Evolutionary conservation across 2,888 invertebrate species (phyloP).

Genomic region (Meloe dianella): DNA sequence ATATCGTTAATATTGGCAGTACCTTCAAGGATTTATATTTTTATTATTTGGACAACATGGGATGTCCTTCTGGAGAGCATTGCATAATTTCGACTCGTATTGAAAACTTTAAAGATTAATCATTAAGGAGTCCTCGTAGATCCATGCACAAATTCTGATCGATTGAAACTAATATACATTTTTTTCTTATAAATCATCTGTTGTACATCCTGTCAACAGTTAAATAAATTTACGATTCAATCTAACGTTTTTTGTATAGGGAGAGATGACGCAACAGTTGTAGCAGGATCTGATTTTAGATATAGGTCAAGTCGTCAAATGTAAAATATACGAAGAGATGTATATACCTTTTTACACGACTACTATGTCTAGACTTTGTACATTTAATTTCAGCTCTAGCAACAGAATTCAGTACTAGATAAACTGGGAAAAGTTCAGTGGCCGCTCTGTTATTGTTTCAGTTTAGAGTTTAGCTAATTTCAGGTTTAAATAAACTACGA

Average conservation of each 20-base stretch:
- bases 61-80: too few relatives aligned
- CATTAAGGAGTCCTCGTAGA: too few relatives aligned
- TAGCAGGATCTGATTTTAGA: constrained; percentile 30
- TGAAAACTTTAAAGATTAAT: too few relatives aligned
- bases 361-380: constrained; percentile 26
- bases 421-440: constrained; percentile 38
- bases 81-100: too few relatives aligned
- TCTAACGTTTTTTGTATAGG: background rate
- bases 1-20: too few relatives aligned
- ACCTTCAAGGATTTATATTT: too few relatives aligned
- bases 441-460: constrained; percentile 47
- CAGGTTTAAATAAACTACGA: constrained; percentile 25
- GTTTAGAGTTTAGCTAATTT: constrained; percentile 19
- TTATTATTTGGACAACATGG: too few relatives aligned
- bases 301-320: constrained; percentile 34
- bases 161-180: too few relatives aligned
- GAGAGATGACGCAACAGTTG: constrained; percentile 30
- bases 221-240: background rate
- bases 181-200: background rate
- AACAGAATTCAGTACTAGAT: constrained; percentile 17
- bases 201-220: background rate
- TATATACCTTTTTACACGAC: constrained; percentile 19
- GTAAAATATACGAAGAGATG: constrained; percentile 23
- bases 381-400: constrained; percentile 27
- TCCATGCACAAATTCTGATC: too few relatives aligned